Percentiles rank a stretch among this genome's conserved stretches.
These are phyloP conservation scores for Unio delphinus DNA, from an alignment of 2,888 invertebrate genomes.

Conservation along the genomic window DNA sequence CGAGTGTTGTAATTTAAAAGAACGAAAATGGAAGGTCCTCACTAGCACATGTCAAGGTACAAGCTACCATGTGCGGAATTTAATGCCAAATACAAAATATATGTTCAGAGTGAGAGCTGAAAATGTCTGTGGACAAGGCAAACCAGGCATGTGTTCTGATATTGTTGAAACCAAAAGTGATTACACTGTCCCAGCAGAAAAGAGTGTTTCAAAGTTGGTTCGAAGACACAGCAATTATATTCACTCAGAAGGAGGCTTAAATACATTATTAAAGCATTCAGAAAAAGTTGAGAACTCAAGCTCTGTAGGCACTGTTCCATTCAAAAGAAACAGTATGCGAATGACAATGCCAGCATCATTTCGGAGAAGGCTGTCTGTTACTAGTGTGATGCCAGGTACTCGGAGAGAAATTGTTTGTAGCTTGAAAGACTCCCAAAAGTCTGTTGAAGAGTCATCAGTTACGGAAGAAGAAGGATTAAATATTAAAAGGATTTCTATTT, in stretches of 20 bases:
- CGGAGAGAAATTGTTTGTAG: constrained; percentile 38
- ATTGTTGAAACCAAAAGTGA: constrained; percentile 40
- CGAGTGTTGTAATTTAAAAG: constrained; percentile 39
- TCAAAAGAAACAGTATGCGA: constrained; percentile 39
- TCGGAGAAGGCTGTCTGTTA: constrained; percentile 24
- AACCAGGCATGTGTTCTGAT: constrained; percentile 67
- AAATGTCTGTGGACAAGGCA: constrained; percentile 55
- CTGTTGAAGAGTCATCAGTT: constrained; percentile 35
- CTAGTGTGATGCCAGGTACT: constrained; percentile 40
- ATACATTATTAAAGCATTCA: constrained; percentile 32
- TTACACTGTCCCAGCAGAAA: constrained; percentile 29
- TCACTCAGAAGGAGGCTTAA: constrained; percentile 39
- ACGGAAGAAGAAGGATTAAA: constrained; percentile 36
- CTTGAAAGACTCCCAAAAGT: constrained; percentile 36
- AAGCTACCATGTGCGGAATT: constrained; percentile 51
- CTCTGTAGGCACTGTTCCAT: constrained; percentile 39
- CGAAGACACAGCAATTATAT: constrained; percentile 46
- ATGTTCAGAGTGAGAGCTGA: constrained; percentile 57
- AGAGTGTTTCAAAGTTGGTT: constrained; percentile 31
- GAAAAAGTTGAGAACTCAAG: constrained; percentile 27
- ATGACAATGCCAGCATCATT: constrained; percentile 36
- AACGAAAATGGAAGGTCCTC: constrained; percentile 50
- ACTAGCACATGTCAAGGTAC: constrained; percentile 60
- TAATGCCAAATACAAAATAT: constrained; percentile 48
- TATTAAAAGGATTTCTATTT: constrained; percentile 42